phyloP scores from a whole-genome alignment of 2,888 invertebrate species.

The Deroplatys truncata region DNA sequence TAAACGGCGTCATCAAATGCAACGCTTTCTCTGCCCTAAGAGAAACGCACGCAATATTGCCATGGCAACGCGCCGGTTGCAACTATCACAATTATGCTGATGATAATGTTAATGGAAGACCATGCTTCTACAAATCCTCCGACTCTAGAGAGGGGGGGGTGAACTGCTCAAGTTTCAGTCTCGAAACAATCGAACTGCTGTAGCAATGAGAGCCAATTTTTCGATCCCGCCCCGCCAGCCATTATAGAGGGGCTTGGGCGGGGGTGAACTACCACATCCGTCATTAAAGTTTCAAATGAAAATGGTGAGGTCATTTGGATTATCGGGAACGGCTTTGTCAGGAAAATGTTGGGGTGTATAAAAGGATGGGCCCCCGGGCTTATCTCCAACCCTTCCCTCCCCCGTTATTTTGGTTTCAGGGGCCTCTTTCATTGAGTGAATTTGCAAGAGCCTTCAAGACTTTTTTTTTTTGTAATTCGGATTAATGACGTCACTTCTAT shows the following conservation, averaged over 20 bases:
- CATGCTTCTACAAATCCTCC: background rate
- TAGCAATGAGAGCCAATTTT: constrained; percentile 13
- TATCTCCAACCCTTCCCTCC: background rate
- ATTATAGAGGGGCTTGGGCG: background rate
- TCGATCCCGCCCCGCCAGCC: background rate
- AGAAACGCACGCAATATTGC: too few species aligned
- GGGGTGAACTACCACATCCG: background rate
- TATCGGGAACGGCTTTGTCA: constrained; percentile 2
- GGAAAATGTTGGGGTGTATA: background rate
- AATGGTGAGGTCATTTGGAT: constrained; percentile 12
- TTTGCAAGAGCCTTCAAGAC: background rate
- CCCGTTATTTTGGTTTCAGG: background rate
- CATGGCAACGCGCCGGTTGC: too few species aligned
- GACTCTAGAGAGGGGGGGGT: too few species aligned
- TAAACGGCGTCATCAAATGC: too few species aligned
- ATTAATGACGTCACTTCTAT: background rate
- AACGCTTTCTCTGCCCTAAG: too few species aligned
- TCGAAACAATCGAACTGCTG: background rate
- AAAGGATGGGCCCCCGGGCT: background rate
- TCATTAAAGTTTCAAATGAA: constrained; percentile 17
- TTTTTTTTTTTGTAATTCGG: too few species aligned
- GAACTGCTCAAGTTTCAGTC: background rate
- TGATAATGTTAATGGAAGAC: background rate
- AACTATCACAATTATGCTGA: background rate
- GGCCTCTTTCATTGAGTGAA: background rate